Conservation (phyloP, 1,140 invertebrate genomes). For the Tetramorium parvispinum region DNA sequence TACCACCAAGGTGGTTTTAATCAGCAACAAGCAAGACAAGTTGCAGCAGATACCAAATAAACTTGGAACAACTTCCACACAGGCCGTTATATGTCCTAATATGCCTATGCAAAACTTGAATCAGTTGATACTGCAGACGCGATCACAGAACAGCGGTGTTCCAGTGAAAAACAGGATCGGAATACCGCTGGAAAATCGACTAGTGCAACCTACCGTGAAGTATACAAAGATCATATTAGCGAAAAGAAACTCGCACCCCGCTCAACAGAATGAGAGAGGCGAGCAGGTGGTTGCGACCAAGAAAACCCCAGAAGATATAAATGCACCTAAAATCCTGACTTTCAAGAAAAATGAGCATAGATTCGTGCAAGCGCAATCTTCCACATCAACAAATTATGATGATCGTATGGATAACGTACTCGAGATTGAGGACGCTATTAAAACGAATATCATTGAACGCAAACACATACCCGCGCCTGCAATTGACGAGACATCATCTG, state of each 20-base stretch:
- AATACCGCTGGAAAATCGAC: slow-evolving; percentile 62
- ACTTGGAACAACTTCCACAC: slow-evolving; percentile 74
- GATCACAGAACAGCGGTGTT: slow-evolving; percentile 71
- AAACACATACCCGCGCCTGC: slow-evolving; percentile 66
- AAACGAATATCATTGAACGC: slow-evolving; percentile 79
- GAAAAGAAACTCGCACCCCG: slow-evolving; percentile 79
- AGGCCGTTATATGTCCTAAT: slow-evolving; percentile 76
- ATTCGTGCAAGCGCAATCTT: slow-evolving; percentile 63
- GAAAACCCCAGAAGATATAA: slow-evolving; percentile 71
- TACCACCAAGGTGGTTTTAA: slow-evolving; percentile 78
- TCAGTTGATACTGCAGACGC: slow-evolving; percentile 72
- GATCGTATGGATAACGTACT: slow-evolving; percentile 63
- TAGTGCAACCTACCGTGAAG: slow-evolving; percentile 80
- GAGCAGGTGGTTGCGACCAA: slow-evolving; percentile 79
- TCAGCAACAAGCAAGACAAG: slow-evolving; percentile 82
- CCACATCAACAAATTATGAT: slow-evolving; percentile 52
- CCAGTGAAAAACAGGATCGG: slow-evolving; percentile 66
- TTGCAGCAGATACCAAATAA: slow-evolving; percentile 65
- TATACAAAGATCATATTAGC: slow-evolving; percentile 87
- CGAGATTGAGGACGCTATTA: slow-evolving; percentile 80
- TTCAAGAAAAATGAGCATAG: slow-evolving; percentile 71
- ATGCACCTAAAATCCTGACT: slow-evolving; percentile 69
- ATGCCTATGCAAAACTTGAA: slow-evolving; percentile 61
- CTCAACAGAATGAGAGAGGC: slow-evolving; percentile 69
- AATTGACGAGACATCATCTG: slow-evolving; percentile 63